Percentiles rank a stretch among this genome's conserved stretches.
Evolutionary conservation across 30 jellyfish, hydroid and myxozoan genomes (phyloP).

Genomic region (Sanderia malayensis): DNA sequence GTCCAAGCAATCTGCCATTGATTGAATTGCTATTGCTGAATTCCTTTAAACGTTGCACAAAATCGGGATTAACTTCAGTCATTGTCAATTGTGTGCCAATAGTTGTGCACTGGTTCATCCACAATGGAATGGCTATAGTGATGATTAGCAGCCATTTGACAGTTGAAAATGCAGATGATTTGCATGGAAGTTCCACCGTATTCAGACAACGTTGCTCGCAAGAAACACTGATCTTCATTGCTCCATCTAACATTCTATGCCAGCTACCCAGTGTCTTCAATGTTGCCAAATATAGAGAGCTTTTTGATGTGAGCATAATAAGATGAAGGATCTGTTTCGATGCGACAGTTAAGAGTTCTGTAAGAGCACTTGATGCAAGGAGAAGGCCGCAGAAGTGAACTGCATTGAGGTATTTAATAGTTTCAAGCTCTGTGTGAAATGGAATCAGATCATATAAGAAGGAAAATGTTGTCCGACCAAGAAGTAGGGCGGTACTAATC

Average conservation of each 20-base stretch:
- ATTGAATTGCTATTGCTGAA: conserved; percentile 18
- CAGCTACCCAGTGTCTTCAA: neutral
- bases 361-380: conserved; percentile 50
- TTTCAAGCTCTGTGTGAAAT: conserved; percentile 61
- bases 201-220: neutral
- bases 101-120: conserved; percentile 28
- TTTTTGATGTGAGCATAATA: neutral
- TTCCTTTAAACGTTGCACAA: conserved; percentile 16
- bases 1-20: conserved; percentile 75
- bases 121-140: conserved; percentile 3
- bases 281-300: neutral
- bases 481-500: conserved; percentile 33
- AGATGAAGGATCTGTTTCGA: neutral
- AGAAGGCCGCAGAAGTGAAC: conserved; percentile 86
- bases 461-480: conserved; percentile 65
- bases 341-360: neutral
- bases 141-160: conserved; percentile 2
- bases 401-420: conserved; percentile 50
- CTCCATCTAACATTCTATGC: neutral
- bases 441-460: conserved; percentile 52
- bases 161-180: neutral
- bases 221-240: no score
- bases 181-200: neutral
- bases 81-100: conserved; percentile 43
- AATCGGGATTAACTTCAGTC: conserved; percentile 44